A percentile compares a stretch with the other conserved stretches of the same genome.
phyloP scores from a whole-genome alignment of 1,140 invertebrate species.

The Augochlora pura region DNA sequence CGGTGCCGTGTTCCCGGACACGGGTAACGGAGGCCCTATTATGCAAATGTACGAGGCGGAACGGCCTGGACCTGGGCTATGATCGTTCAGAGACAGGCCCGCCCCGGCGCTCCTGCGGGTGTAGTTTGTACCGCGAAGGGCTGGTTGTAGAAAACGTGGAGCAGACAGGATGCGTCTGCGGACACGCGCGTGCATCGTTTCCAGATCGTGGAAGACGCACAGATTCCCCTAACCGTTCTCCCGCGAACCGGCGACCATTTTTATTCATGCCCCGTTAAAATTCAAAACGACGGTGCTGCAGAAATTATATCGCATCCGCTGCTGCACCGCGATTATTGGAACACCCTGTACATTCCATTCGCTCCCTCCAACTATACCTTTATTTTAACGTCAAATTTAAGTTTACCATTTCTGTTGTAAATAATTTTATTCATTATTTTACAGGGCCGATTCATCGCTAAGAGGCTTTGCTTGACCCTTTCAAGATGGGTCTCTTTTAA shows the following conservation, averaged over 20 bases:
- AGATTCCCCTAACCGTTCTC: not conserved
- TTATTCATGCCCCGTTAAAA: not conserved
- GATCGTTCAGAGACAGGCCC: slow-evolving; percentile 65
- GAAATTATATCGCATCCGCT: too few relatives aligned
- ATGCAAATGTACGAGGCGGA: slow-evolving; percentile 70
- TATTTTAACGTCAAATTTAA: too few relatives aligned
- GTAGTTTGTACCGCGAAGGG: slow-evolving; percentile 52
- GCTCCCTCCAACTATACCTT: too few relatives aligned
- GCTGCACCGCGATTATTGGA: too few relatives aligned
- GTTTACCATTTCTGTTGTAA: too few relatives aligned
- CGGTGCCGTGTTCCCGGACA: slow-evolving; percentile 61
- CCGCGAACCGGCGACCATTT: not conserved
- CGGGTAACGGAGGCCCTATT: slow-evolving; percentile 60
- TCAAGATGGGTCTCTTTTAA: too few relatives aligned
- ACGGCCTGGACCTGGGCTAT: slow-evolving; percentile 65
- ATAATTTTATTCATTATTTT: too few relatives aligned
- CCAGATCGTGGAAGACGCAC: not conserved
- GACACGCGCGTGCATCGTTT: slow-evolving; percentile 36
- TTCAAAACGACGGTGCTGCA: too few relatives aligned
- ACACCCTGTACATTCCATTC: too few relatives aligned
- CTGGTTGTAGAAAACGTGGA: not conserved
- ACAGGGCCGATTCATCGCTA: too few relatives aligned
- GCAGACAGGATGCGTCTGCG: slow-evolving; percentile 32
- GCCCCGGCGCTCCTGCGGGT: slow-evolving; percentile 42
- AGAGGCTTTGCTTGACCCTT: too few relatives aligned